Conservation (phyloP, 2,888 invertebrate genomes). For the Nephrotoma flavescens region DNA sequence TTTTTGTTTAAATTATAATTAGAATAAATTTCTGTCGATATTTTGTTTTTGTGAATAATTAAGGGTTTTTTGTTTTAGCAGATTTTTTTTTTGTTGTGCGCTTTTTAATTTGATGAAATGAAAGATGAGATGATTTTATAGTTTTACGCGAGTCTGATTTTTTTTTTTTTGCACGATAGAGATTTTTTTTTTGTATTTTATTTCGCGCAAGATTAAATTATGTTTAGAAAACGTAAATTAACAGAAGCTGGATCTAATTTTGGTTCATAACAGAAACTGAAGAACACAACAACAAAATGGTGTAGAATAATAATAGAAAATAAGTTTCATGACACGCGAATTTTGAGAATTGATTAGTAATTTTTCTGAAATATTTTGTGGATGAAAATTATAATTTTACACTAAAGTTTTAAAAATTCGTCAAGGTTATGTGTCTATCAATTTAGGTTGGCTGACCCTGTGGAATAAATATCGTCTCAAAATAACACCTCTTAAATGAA, state of each 20-base stretch:
- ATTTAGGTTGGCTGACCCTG: background rate
- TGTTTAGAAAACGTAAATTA: background rate
- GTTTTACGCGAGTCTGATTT: background rate
- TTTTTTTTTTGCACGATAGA: background rate
- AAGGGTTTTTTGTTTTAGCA: background rate
- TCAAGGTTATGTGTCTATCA: background rate
- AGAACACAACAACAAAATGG: background rate
- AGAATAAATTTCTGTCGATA: background rate
- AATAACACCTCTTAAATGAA: background rate
- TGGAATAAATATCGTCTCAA: background rate
- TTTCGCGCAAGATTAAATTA: background rate
- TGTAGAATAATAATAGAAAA: background rate
- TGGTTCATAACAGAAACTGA: background rate
- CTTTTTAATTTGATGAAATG: background rate
- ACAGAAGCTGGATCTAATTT: background rate
- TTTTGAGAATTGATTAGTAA: background rate
- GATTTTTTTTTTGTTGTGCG: background rate
- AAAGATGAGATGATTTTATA: background rate
- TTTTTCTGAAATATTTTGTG: background rate
- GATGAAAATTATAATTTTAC: background rate
- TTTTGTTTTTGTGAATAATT: background rate
- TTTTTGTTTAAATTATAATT: background rate
- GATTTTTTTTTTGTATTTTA: background rate
- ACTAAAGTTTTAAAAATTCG: background rate
- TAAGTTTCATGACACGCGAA: background rate